Conservation (phyloP, 2,888 invertebrate species). For the Bedellia somnulentella region DNA sequence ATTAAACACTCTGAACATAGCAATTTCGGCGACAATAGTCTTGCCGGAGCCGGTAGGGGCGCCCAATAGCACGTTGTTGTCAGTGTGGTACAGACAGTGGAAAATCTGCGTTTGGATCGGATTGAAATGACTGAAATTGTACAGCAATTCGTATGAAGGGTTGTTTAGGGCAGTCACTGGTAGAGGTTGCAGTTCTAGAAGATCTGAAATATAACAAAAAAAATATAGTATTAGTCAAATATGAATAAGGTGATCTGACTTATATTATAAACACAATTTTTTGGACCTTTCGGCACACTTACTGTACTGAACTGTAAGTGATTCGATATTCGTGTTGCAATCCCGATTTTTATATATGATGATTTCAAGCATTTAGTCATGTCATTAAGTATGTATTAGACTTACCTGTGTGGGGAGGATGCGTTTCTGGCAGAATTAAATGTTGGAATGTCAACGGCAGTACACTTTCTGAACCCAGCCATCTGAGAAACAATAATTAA, state of each 20-base stretch:
- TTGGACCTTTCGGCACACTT: too few relatives aligned
- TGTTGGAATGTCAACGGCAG: constrained; percentile 77
- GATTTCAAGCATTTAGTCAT: too few relatives aligned
- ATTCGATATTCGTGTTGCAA: too few relatives aligned
- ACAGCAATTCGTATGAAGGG: constrained; percentile 75
- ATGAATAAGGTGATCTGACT: too few relatives aligned
- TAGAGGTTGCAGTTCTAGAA: constrained; percentile 88
- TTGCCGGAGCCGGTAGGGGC: constrained; percentile 98
- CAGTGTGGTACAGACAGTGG: constrained; percentile 92
- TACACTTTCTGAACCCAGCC: constrained; percentile 63
- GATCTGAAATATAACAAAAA: constrained; percentile 71
- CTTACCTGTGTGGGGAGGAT: constrained; percentile 87
- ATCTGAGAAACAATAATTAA: constrained; percentile 23
- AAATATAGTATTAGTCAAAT: constrained; percentile 1
- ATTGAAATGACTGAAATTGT: constrained; percentile 93
- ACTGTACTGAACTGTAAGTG: too few relatives aligned
- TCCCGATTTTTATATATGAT: too few relatives aligned
- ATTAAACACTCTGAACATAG: constrained; percentile 90
- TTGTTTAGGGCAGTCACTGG: constrained; percentile 83
- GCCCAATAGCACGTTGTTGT: constrained; percentile 89
- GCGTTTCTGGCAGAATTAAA: constrained; percentile 86
- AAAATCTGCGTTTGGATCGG: constrained; percentile 99
- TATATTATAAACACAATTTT: too few relatives aligned
- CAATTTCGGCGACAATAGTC: constrained; percentile 97
- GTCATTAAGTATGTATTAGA: neutral